Evolutionary conservation across 2,797 vertebrate genomes (phyloP), one percentile per base, ranked within the genome.

Genomic region (Rhadinocentrus ornatus): DNA sequence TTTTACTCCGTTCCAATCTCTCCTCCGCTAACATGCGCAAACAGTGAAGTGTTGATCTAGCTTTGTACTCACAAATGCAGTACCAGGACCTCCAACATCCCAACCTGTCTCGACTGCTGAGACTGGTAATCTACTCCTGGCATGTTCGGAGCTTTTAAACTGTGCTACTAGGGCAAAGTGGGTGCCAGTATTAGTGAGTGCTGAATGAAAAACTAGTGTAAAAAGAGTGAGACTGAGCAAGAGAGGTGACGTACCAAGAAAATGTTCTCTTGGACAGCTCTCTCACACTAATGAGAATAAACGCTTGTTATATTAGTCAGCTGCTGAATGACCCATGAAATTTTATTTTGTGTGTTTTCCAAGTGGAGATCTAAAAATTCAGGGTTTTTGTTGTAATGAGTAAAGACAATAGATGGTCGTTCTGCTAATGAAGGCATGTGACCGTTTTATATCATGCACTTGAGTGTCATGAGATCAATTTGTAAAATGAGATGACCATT

Each of bases 151-250:
- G 63, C 73, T 75, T 85, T 89, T 86, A 82, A 89, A 86, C 77
- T 83, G 85, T 88, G 87, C 83, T 91, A 88, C 83, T 85, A 83
- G 88, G 84, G 62, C 78, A 90, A 86, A 85, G 84, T 81, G 80
- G 75, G 69, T 70, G 78, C 78, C 12, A 54, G 84, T 57, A 85
- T 89, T 87, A 78, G 54, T 2, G 57, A 75, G 66, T 26, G 72
- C 32, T 65, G 48, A n/a, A 46, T 20, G 60, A 77, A 77, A 55
- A 86, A n/a, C n/a, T 55, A 67, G 52, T 3, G 29, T 54, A 67
- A 77, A 71, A 62, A 6, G 6, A 20, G 16, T 12, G 6, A 46
- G 16, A 6, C 4, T 6, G 16, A 1, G n/a, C 27, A 12, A 62
- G 46, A 73, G 75, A 55, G 16, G 34, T 71, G 50, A 78, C 13